Base-by-base conservation (phyloP, 2,113 vertebrate genomes). In the Silurus meridionalis region DNA sequence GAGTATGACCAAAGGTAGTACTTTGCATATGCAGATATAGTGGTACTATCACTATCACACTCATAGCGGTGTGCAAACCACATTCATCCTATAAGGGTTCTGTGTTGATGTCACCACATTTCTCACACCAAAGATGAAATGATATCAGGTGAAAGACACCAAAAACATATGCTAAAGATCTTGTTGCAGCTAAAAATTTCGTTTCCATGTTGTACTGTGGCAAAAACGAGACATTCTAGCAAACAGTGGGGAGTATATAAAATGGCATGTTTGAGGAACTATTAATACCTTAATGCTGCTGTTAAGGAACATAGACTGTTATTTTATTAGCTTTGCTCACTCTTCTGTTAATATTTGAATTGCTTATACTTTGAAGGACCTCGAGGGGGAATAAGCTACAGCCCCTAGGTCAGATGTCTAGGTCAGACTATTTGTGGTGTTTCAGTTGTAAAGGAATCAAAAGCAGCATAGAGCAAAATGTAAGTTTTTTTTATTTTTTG, bases 231-330 rank as follows among this genome's bases (percentile, higher is more conserved):
- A 46, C 66, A 50, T 48, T 60, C 37, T 60, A 25, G 28, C 53
- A 46, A 75, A 63, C 57, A 17, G 69, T 50, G 37, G 21, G 17
- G 66, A n/a, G 64, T 37, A 11, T 15, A 52, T 83, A 69, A n/a
- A 10, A 55, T 55, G 63, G 8, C 48, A 74, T 4, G 48, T 85
- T 71, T 46, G 19, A 48, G 83, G 25, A 64, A 80, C 83, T 50
- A 77, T 10, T 63, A 61, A 83, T 83, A 72, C 14, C 19, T 19
- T 25, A 58, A 80, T 48, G 75, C 63, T 80, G 84, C 84, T 85
- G 61, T 58, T 80, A 6, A 79, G 53, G n/a, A 57, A 67, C n/a
- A 37, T 83, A 50, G 9, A 61, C 69, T 10, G 52, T 84, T 1
- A 74, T 74, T 61, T 63, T 75, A 61, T 58, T 55, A 10, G 21